Evolutionary conservation across 2,113 vertebrate genomes (phyloP), one percentile per base, ranked within the genome.

Genomic region (Elgaria multicarinata): DNA sequence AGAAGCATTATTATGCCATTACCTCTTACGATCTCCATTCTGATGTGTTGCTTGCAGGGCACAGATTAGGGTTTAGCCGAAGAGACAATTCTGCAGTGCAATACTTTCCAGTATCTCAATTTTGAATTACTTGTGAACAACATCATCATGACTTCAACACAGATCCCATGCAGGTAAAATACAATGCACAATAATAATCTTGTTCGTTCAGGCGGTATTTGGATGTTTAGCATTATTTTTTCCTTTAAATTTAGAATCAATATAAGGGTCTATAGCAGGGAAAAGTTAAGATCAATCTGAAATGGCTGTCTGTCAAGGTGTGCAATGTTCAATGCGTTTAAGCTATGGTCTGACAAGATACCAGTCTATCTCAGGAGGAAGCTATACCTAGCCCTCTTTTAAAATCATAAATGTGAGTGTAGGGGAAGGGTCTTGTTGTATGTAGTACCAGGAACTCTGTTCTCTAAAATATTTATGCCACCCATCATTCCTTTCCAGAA

Each of bases 101-200:
- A 90, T 84, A 77, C 91, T 93, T 97, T 94, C 95, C 84, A 91
- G 93, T 92, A 93, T 96, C 94, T 97, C 91, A 94, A 93, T 96
- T 97, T 92, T 93, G 96, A 96, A 96, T 96, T 96, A 93, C 95
- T 96, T 94, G 94, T 96, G 96, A 96, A 97, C 95, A 96, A 96
- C 92, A 96, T 96, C 95, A 95, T 96, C 95, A 79, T 97, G 95
- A 97, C 92, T 94, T 97, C 96, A 96, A 96, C 95, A 96, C 86
- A 90, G 96, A 96, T 95, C 96, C 96, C 97, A 97, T 97, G 97
- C 97, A 97, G 95, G 93, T 94, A 97, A 95, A 95, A 93, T 94
- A 97, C 96, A 97, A 97, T 94, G 96, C 96, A 97, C 97, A 97
- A 96, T 92, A 97, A 92, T 91, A 95, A 94, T 96, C 95, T 94